These are phyloP conservation scores for Lepus timidus DNA, from an alignment of 2,113 vertebrate species.

Conservation along the genomic window DNA sequence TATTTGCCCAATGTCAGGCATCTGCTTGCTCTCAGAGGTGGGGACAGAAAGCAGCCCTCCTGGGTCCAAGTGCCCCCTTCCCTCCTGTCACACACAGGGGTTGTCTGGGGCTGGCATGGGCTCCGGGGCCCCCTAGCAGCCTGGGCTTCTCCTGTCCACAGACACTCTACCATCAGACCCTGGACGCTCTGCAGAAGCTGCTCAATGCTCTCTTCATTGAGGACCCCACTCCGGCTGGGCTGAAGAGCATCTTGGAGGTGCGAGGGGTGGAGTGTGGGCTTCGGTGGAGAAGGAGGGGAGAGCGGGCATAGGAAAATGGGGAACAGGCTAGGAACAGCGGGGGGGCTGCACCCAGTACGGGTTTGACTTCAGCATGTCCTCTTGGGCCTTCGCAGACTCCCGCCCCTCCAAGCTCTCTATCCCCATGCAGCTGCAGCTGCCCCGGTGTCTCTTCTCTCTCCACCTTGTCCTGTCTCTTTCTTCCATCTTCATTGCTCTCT, in stretches of 20 bases:
- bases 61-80: not conserved
- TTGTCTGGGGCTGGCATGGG: not conserved
- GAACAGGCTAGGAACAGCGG: not conserved
- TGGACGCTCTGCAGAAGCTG: conserved; percentile 77
- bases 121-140: not conserved
- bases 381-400: not conserved
- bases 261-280: not conserved
- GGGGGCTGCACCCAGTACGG: not conserved
- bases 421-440: not conserved
- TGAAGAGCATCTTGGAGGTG: conserved; percentile 81
- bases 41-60: not conserved
- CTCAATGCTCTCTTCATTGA: conserved; percentile 73
- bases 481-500: not conserved
- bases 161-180: conserved; percentile 72
- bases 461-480: not conserved
- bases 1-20: not conserved
- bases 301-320: not conserved
- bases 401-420: not conserved
- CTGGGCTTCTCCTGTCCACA: conserved; percentile 18
- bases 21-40: not conserved
- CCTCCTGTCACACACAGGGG: not conserved
- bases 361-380: not conserved
- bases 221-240: conserved; percentile 74
- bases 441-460: not conserved
- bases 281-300: not conserved